These are phyloP conservation scores for Microtus ochrogaster DNA, from an alignment of 2,113 vertebrate species.

Conservation along the genomic window DNA sequence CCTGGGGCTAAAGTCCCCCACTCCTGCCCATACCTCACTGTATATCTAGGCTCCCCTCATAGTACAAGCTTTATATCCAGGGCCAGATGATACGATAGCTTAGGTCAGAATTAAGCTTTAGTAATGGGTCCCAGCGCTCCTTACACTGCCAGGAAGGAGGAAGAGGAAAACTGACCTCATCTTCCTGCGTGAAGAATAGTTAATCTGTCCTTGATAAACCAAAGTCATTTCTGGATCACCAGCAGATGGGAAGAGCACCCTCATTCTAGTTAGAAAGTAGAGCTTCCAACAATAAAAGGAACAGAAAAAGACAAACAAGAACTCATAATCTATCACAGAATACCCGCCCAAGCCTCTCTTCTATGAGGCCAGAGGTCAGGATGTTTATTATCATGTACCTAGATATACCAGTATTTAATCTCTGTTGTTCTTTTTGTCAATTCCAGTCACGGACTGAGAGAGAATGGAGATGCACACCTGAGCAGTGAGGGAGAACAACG, in stretches of 20 bases:
- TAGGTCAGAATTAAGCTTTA: slow-evolving; percentile 42
- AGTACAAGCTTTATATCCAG: slow-evolving; percentile 2
- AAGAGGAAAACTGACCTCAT: not conserved
- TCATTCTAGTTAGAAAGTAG: not conserved
- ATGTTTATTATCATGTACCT: not conserved
- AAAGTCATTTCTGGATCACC: slow-evolving; percentile 36
- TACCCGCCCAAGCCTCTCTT: not conserved
- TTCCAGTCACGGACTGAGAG: not conserved
- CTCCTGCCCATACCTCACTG: not conserved
- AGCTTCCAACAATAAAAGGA: not conserved
- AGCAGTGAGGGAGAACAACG: not conserved
- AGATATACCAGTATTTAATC: not conserved
- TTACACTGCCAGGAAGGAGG: not conserved
- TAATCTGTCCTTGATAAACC: slow-evolving; percentile 33
- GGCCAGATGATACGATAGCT: slow-evolving; percentile 8
- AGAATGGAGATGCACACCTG: not conserved
- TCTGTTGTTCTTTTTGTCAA: not conserved
- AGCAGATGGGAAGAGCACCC: not conserved
- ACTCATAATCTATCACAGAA: not conserved
- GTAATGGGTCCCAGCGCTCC: not conserved
- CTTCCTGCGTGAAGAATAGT: not conserved
- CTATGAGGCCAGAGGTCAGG: not conserved
- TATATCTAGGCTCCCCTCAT: not conserved
- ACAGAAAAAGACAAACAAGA: not conserved
- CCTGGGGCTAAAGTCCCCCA: not conserved